Evolutionary conservation across 2,888 invertebrate species (phyloP).

Genomic region (Phortica magna): DNA sequence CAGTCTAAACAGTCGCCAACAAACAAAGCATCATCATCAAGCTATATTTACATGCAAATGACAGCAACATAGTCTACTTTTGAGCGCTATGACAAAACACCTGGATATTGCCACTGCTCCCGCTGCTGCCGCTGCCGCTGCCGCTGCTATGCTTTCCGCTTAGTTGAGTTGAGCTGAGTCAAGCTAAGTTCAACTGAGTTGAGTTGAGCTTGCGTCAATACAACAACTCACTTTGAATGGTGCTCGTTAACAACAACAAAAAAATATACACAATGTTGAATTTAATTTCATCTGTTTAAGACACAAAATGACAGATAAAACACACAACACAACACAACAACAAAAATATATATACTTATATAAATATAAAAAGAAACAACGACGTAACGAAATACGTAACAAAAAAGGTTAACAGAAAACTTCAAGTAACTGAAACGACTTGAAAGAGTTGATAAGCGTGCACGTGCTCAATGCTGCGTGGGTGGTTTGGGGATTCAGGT

Average conservation of each 20-base stretch:
- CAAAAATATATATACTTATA: background rate
- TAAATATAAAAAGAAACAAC: background rate
- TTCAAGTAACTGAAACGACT: background rate
- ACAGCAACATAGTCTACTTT: constrained; percentile 15
- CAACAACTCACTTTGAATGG: background rate
- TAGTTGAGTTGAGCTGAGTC: too few relatives aligned
- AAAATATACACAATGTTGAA: constrained; percentile 15
- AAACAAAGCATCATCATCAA: background rate
- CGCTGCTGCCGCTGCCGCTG: too few relatives aligned
- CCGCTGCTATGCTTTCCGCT: too few relatives aligned
- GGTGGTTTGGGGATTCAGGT: too few relatives aligned
- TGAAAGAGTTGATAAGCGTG: too few relatives aligned
- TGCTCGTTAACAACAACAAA: constrained; percentile 9
- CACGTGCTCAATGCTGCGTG: too few relatives aligned
- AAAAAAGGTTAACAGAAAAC: constrained; percentile 18
- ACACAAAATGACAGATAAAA: background rate
- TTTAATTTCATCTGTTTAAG: constrained; percentile 17
- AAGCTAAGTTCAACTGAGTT: too few relatives aligned
- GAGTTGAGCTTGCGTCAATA: too few relatives aligned
- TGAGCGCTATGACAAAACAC: background rate
- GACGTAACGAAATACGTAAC: background rate
- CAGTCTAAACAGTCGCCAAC: background rate
- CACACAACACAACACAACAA: background rate
- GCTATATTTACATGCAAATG: constrained; percentile 22
- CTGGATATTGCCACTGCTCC: background rate